Base-by-base conservation (phyloP, 2,888 invertebrate species). In the Falcaria lacertinaria region DNA sequence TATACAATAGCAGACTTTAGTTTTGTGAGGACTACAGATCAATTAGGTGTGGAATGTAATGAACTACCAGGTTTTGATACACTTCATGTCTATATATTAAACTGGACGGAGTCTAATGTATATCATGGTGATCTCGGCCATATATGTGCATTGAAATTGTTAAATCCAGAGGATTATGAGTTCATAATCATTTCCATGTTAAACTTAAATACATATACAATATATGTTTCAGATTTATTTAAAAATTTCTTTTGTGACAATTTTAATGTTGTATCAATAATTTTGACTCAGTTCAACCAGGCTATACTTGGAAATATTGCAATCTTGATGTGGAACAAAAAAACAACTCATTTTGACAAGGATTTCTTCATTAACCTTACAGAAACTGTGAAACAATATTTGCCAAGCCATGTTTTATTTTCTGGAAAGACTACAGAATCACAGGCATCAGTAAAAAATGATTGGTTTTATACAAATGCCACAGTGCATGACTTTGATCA, bases 271-370 rank as follows among this genome's bases (percentile, higher is more conserved):
- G 47, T 55, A 41, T 43, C 60, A 22, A 55, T 60, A 33, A 39
- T 36, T 44, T 34, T 54, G 28, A 39, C 39, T 41, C 55, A 64
- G 39, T 59, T 58, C 48, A 44, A 54, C n/a, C 45, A 46, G 33
- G 50, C 42, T 34, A 39, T 71, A 35, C 41, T 44, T 43, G 72
- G 67, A 4, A 78, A 78, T 66, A 48, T 68, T 34, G 61, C 50
- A 37, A 53, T 81, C 33, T 63, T 80, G 68, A 43, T 78, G 34
- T 87, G 83, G 77, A 64, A 76, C 37, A 84, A 69, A 48, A 54
- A 63, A 43, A 50, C 48, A 6, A 73, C 67, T 22, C 44, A 45
- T 15, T 84, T 84, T 71, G 63, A 85, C 61, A 46, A 64, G 7
- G 19, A 13, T 4, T 87, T 86, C 56, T 83, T 68, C 63, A n/a